A percentile compares a stretch with the other conserved stretches of the same genome.
phyloP scores from a whole-genome alignment of 1,140 invertebrate species.

The Dendroctonus ponderosae region DNA sequence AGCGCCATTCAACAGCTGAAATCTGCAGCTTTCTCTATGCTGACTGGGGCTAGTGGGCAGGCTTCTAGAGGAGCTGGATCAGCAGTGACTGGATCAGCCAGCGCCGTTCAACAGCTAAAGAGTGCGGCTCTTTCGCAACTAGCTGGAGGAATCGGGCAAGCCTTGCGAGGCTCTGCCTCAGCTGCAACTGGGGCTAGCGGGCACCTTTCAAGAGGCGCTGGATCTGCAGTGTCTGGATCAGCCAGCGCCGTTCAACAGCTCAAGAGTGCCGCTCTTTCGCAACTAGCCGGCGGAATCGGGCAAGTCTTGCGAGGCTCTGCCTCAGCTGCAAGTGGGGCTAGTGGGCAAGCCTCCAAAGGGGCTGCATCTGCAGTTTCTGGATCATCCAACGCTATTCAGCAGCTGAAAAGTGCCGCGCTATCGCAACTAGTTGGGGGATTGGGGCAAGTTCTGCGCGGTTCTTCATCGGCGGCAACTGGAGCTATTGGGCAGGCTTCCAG shows the following conservation, averaged over 20 bases:
- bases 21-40: neutral
- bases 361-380: neutral
- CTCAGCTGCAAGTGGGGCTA: neutral
- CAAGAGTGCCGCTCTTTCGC: slow-evolving; percentile 1
- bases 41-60: slow-evolving; percentile 4
- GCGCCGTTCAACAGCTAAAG: slow-evolving; percentile 2
- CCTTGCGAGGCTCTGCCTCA: neutral
- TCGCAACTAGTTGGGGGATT: neutral
- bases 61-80: slow-evolving; percentile 2
- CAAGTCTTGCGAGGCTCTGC: neutral
- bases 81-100: neutral
- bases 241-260: slow-evolving; percentile 2
- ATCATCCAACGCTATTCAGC: neutral
- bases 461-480: neutral
- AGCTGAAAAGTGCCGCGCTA: neutral
- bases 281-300: neutral
- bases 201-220: slow-evolving; percentile 3
- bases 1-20: slow-evolving; percentile 5
- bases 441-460: neutral
- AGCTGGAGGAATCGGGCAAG: neutral
- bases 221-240: neutral
- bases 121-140: neutral
- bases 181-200: neutral
- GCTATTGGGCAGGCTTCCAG: slow-evolving; percentile 3
- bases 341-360: neutral